Evolutionary conservation across 2,113 vertebrate species (phyloP).

Genomic region (Piliocolobus tephrosceles): DNA sequence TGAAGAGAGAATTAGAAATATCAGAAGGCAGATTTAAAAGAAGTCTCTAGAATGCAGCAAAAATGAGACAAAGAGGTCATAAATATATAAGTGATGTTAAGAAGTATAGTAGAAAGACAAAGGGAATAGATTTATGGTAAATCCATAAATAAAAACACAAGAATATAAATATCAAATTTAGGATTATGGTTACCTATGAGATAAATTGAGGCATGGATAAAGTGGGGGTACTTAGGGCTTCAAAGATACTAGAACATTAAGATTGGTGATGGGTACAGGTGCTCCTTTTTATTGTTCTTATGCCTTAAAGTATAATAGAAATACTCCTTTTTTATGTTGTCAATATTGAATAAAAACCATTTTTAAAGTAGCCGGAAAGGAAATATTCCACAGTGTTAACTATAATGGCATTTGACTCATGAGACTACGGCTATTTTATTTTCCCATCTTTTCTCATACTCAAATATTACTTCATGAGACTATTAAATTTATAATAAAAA

Average conservation of each 20-base stretch:
- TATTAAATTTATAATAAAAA: constrained; percentile 37
- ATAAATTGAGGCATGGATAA: background rate
- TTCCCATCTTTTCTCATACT: constrained; percentile 23
- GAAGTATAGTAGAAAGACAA: background rate
- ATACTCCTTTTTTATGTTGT: background rate
- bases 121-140: background rate
- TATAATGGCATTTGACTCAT: background rate
- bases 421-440: background rate
- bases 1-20: background rate
- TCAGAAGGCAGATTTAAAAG: background rate
- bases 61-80: background rate
- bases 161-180: background rate
- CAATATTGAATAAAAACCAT: constrained; percentile 10
- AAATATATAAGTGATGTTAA: background rate
- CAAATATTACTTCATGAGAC: background rate
- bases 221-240: background rate
- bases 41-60: background rate
- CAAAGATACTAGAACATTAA: background rate
- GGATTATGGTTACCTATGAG: background rate
- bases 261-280: background rate
- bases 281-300: background rate
- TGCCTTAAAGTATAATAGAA: constrained; percentile 1
- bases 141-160: background rate
- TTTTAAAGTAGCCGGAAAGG: background rate
- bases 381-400: background rate